Evolutionary conservation across 2,797 vertebrate species (phyloP), one percentile per base, ranked within the genome.

Genomic region (Eospalax fontanierii): DNA sequence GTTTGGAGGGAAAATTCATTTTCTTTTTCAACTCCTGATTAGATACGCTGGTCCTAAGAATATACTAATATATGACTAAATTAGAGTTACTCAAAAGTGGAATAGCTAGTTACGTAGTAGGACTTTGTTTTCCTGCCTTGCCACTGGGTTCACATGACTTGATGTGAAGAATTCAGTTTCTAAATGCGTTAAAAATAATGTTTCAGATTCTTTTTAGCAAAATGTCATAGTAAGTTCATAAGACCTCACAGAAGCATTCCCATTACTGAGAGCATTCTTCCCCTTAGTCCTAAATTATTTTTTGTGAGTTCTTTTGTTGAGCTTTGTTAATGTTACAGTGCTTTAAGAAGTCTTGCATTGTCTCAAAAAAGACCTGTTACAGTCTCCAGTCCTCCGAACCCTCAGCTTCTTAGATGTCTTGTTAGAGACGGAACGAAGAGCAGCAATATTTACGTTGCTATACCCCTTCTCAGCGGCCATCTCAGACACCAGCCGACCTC

Each of bases 41-140:
- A 59, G 54, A 70, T 4, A 0, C 21, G 22, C 57, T 57, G 68
- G 0, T 40, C 40, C 66, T 78, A 88, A 92, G 90, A 59, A 59
- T 66, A 4, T 61, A 1, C 78, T 78, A 68, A 79, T 59, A 1
- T 81, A 61, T 87, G 54, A 74, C 40, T 63, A 46, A 65, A 87
- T 88, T 86, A 61, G 90, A 86, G 90, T 75, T 14, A 86, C 33
- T 71, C 40, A 16, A 68, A 94, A 90, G 30, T 81, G 71, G 35
- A 83, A 54, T 59, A 54, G 63, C 12, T 65, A 30, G 38, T 73
- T 92, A 82, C 40, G n/a, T 46, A 28, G 35, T 61, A 38, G 30
- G 7, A 30, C 75, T 91, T 21, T 35, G 4, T 66, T 75, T 66
- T 59, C 33, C 18, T 22, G 1, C 84, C 26, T 33, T 91, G 40